Conservation (phyloP, 1,140 invertebrate genomes). For the Schlechtendalia chinensis region DNA sequence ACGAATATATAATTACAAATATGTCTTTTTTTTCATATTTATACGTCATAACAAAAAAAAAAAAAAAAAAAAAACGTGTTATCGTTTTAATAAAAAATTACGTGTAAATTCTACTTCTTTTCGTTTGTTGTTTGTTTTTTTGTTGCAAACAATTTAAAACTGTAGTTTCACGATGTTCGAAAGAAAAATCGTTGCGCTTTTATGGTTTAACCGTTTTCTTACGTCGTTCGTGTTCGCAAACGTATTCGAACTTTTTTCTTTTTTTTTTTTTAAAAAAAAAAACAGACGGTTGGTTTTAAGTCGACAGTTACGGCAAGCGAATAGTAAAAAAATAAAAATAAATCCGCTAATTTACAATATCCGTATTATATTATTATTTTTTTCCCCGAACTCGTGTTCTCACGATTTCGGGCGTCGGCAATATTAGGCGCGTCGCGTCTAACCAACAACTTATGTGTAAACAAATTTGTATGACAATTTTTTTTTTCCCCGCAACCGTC, state of each 20-base stretch:
- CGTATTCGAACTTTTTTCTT: background rate
- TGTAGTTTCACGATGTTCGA: background rate
- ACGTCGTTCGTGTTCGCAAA: background rate
- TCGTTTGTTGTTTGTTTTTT: background rate
- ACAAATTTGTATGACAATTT: constrained; percentile 37
- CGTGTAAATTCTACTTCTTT: background rate
- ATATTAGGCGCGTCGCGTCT: background rate
- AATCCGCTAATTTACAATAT: constrained; percentile 28
- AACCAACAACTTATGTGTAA: constrained; percentile 48
- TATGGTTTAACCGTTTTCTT: background rate
- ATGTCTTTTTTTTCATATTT: background rate
- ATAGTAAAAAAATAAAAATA: background rate
- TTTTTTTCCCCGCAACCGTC: constrained; percentile 29
- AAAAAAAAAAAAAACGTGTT: background rate
- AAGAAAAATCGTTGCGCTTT: background rate
- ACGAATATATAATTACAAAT: constrained; percentile 9
- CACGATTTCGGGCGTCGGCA: constrained; percentile 17
- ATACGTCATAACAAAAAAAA: too few species aligned
- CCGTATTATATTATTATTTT: background rate
- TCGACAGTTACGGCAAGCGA: too few species aligned
- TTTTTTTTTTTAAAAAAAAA: too few species aligned
- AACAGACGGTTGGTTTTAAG: background rate
- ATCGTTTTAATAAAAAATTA: background rate
- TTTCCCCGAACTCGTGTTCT: background rate
- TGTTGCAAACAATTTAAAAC: background rate